Evolutionary conservation across 2,113 vertebrate species (phyloP), one percentile per base, ranked within the genome.

Genomic region (Leucosticte australis): DNA sequence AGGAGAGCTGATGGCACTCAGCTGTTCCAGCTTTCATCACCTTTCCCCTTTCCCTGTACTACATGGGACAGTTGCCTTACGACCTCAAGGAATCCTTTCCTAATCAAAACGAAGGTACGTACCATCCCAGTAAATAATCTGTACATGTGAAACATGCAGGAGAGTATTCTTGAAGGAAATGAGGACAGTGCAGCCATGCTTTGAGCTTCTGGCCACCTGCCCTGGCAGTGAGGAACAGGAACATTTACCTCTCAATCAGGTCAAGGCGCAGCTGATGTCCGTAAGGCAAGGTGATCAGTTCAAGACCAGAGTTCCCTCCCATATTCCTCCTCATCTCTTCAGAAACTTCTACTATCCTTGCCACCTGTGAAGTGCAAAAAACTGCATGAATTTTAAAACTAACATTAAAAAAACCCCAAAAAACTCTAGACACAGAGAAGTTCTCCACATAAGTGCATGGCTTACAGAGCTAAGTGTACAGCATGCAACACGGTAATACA

Each of bases 261-360:
- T 99, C 99, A 83, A 98, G 98, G 82, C 99, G 98, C 95, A 99
- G 98, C 93, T 99, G 99, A 71, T 96, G 98, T 57, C 99, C 99
- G 0, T 99, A 98, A 4, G 99, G 99, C 96, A 99, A 94, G 19
- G 99, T 99, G 83, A 99, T 98, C 90, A 99, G 97, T 94, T 99
- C 99, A 94, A 99, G 97, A 35, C 99, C 99, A 1, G 99, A 99
- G 90, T 96, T 97, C 96, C 99, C 98, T 41, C 99, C 99, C 99
- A 99, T 99, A 91, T 95, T 98, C 96, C 95, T 97, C 97, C 94
- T 98, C 89, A 98, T 96, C 94, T 99, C 98, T 30, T 99, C 97
- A 5, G 98, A 98, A 97, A 99, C 98, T 20, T 98, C 98, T 5
- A 99, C 97, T 94, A 99, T 99, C 97, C 99, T 98, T 9, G 98